Evolutionary conservation across 92 coral and sea anemone genomes (phyloP), one percentile per base, ranked within the genome.

Genomic region (Bergia sp.): DNA sequence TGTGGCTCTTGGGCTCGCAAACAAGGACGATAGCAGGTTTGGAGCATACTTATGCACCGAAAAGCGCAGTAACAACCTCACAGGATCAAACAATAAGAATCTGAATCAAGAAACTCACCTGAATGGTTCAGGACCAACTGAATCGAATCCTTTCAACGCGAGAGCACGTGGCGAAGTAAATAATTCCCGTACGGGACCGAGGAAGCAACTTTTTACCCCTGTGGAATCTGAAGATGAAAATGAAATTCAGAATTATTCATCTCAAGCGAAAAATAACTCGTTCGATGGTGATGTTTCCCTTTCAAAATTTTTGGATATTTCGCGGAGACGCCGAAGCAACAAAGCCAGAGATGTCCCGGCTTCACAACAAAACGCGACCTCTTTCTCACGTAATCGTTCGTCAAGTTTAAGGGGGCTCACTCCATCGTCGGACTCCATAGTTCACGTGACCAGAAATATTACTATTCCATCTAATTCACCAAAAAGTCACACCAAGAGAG

Each of bases 1-100:
- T 45, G 85, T 94, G 73, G 93, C 95, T 47, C 86, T 95, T 5
- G 96, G 95, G 57, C 89, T 95, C n/a, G 91, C 85, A 40, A 89
- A 90, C 79, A 93, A 89, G 1, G 76, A 80, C 53, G 88, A 87
- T 13, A 66, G 86, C 69, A 79, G 86, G 58, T 95, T 95, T 83
- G 88, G 92, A 55, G 71, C 89, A 67, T 95, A 95, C 69, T 45
- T 77, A 23, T 95, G 98, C 75, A 44, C 42, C 75, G 18, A 13
- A 23, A 67, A 73, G 45, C 47, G 61, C 23, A 76, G 23, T 76
- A 21, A 29, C 23, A 80, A 76, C 43, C 36, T 77, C 80, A 43
- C 75, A 91, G 73, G 36, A 57, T 77, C 66, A 37, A 80, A 38
- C 0, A 21, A 4, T 16, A 18, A 5, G 1, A 21, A 61, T 57